phyloP scores from a whole-genome alignment of 2,113 vertebrate genomes.

The Lycocorax pyrrhopterus region DNA sequence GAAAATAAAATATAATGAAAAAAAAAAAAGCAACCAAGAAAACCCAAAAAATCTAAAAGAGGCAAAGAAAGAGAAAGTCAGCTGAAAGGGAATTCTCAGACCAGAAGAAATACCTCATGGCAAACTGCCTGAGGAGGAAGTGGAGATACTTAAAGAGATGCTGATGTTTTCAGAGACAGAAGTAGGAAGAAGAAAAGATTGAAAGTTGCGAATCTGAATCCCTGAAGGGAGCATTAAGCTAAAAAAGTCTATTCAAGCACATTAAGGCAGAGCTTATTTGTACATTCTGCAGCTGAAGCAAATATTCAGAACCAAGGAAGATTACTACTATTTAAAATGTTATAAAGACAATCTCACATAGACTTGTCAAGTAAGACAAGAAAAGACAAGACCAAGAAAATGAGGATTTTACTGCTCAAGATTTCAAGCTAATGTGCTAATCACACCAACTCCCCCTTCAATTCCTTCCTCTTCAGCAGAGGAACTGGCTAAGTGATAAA shows the following conservation, averaged over 20 bases:
- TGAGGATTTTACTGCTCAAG: slow-evolving; percentile 7
- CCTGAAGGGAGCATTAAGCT: slow-evolving; percentile 52
- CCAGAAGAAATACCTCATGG: slow-evolving; percentile 45
- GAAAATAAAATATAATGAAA: not conserved
- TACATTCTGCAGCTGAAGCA: slow-evolving; percentile 45
- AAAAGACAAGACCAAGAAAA: not conserved
- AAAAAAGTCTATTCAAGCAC: slow-evolving; percentile 40
- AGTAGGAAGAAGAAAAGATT: slow-evolving; percentile 34
- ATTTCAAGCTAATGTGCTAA: slow-evolving; percentile 3
- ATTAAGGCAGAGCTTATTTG: slow-evolving; percentile 45
- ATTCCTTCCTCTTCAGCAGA: not conserved
- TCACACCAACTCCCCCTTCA: not conserved
- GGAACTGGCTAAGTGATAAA: not conserved
- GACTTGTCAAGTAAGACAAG: slow-evolving; percentile 38
- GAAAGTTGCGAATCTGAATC: slow-evolving; percentile 54
- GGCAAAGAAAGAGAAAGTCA: slow-evolving; percentile 13
- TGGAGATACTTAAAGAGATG: slow-evolving; percentile 29
- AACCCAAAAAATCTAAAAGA: not conserved
- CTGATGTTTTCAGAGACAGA: slow-evolving; percentile 38
- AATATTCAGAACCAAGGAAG: slow-evolving; percentile 36
- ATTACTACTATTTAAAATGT: slow-evolving; percentile 46
- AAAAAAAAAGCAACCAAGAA: not conserved
- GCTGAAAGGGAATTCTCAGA: slow-evolving; percentile 24
- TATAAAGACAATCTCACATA: not conserved
- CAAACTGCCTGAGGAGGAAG: slow-evolving; percentile 42